Evolutionary conservation across 2,797 vertebrate species (phyloP).

Genomic region (Betta splendens): DNA sequence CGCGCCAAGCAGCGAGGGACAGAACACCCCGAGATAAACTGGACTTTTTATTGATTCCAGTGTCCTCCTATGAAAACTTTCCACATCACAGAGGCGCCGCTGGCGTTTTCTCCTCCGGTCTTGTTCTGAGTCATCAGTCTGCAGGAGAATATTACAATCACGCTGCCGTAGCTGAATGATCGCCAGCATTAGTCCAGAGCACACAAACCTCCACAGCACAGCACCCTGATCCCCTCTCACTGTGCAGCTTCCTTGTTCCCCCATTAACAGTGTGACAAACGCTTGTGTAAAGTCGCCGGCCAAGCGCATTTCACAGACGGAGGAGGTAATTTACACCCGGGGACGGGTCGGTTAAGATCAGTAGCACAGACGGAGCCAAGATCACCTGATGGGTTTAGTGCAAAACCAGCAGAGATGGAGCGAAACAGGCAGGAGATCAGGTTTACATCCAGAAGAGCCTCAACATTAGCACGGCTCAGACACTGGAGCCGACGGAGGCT

Average conservation of each 20-base stretch:
- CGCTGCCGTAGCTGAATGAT: slow-evolving; percentile 69
- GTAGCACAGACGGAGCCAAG: slow-evolving; percentile 22
- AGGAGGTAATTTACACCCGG: slow-evolving; percentile 28
- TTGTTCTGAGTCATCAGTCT: slow-evolving; percentile 28
- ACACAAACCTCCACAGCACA: slow-evolving; percentile 83
- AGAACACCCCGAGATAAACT: too few species aligned
- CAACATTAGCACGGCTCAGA: too few species aligned
- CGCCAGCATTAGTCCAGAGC: slow-evolving; percentile 80
- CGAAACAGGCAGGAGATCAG: too few species aligned
- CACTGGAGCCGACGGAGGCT: too few species aligned
- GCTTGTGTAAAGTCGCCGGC: slow-evolving; percentile 44
- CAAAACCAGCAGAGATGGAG: too few species aligned
- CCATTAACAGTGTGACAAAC: slow-evolving; percentile 70
- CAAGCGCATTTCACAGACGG: slow-evolving; percentile 45
- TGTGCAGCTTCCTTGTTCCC: slow-evolving; percentile 77
- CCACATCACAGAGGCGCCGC: slow-evolving; percentile 47
- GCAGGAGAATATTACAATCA: slow-evolving; percentile 44
- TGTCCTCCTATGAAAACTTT: slow-evolving; percentile 67
- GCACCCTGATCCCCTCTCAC: slow-evolving; percentile 82
- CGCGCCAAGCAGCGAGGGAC: too few species aligned
- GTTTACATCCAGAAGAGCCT: too few species aligned
- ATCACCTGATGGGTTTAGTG: neutral
- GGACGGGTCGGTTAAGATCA: slow-evolving; percentile 7
- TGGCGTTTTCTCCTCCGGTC: too few species aligned
- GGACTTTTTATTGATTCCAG: slow-evolving; percentile 77